Percentiles rank a stretch among this genome's conserved stretches.
Conservation (phyloP, 2,113 vertebrate genomes). For the Chloropsis hardwickii region DNA sequence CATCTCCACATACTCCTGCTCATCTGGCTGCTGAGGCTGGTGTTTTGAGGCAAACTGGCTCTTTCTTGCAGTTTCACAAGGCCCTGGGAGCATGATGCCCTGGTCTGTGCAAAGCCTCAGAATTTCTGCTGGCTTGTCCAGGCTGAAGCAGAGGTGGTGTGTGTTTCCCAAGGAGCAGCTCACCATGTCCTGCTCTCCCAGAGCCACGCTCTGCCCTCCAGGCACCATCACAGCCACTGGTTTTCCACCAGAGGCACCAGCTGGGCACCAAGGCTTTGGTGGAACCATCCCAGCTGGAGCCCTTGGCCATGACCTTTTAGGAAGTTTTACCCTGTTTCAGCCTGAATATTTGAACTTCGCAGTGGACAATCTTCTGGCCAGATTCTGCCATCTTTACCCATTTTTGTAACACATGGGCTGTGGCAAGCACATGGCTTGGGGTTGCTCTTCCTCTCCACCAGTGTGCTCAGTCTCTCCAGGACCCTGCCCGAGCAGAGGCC, state of each 20-base stretch:
- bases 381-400: background rate
- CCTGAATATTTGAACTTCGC: background rate
- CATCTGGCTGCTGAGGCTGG: background rate
- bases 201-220: background rate
- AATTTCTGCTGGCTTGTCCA: background rate
- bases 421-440: too few relatives aligned
- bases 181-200: background rate
- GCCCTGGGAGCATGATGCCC: rapidly evolving
- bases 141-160: background rate
- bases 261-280: background rate
- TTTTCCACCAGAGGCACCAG: background rate
- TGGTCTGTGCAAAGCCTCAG: background rate
- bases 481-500: background rate
- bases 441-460: background rate
- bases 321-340: background rate
- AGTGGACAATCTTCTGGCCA: background rate
- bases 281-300: background rate
- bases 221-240: rapidly evolving
- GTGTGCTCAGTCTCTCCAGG: background rate
- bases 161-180: background rate
- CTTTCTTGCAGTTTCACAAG: background rate
- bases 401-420: background rate
- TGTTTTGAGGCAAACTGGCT: background rate
- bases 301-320: background rate
- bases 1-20: background rate